Evolutionary conservation across 2,113 vertebrate species (phyloP).

Genomic region (Amphiprion percula): DNA sequence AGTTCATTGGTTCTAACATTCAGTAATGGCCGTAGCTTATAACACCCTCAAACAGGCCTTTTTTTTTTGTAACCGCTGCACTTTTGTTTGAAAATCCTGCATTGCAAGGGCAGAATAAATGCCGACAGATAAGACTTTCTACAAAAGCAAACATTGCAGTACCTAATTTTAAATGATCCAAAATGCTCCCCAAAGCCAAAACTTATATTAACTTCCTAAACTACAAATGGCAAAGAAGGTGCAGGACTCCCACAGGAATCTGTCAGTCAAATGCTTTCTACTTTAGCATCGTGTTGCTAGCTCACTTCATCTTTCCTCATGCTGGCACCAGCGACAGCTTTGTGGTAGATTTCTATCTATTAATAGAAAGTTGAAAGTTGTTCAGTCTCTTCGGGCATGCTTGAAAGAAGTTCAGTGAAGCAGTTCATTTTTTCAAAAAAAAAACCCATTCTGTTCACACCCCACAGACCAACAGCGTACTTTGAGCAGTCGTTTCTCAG

Average conservation of each 20-base stretch:
- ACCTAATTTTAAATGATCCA: conserved; percentile 10
- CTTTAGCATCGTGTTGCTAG: background rate
- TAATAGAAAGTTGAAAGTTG: conserved; percentile 2
- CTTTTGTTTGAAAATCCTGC: background rate
- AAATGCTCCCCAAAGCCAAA: background rate
- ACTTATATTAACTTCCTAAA: background rate
- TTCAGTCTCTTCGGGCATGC: background rate
- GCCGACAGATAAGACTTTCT: background rate
- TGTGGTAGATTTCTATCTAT: conserved; percentile 6
- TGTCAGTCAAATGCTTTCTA: conserved; percentile 4
- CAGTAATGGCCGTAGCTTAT: background rate
- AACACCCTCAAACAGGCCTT: background rate
- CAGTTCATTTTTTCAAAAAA: background rate
- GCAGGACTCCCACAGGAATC: background rate
- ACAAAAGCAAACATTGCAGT: conserved; percentile 7
- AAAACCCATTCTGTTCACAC: background rate
- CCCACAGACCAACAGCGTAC: background rate
- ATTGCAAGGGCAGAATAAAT: conserved; percentile 8
- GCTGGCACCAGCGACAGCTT: background rate
- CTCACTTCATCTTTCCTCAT: background rate
- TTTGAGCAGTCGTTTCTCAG: background rate
- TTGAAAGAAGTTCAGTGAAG: background rate
- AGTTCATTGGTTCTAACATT: background rate
- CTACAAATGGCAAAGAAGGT: background rate
- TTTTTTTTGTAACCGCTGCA: background rate